Evolutionary conservation across 2,113 vertebrate species (phyloP).

Genomic region (Corydoras maculifer): DNA sequence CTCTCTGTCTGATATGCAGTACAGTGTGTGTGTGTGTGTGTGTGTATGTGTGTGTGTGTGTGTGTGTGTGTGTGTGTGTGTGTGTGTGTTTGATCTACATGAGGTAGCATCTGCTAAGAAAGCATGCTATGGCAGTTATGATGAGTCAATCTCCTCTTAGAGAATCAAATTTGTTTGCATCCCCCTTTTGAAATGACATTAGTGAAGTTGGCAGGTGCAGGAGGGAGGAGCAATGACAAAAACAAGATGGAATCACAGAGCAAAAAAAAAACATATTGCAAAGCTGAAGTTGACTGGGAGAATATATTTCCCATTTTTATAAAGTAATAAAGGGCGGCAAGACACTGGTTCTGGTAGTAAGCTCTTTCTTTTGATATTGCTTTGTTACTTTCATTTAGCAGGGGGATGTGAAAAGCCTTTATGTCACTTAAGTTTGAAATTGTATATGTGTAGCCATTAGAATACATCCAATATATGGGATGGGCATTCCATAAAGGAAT

Average conservation of each 20-base stretch:
- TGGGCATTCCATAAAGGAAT: too few relatives aligned
- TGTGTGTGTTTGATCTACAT: neutral
- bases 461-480: too few relatives aligned
- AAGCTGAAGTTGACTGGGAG: constrained; percentile 31
- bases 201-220: constrained; percentile 35
- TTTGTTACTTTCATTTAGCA: constrained; percentile 11
- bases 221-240: constrained; percentile 29
- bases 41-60: too few relatives aligned
- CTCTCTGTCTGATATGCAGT: too few relatives aligned
- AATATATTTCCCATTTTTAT: constrained; percentile 35
- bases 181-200: constrained; percentile 44
- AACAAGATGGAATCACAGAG: constrained; percentile 30
- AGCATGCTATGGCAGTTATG: constrained; percentile 43
- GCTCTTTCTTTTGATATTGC: neutral
- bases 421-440: too few relatives aligned
- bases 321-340: constrained; percentile 37
- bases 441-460: too few relatives aligned
- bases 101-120: constrained; percentile 39
- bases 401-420: constrained; percentile 23
- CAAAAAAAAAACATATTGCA: constrained; percentile 23
- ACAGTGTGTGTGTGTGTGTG: too few relatives aligned
- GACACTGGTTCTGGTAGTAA: constrained; percentile 16
- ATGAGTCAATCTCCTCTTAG: constrained; percentile 43
- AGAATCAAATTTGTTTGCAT: constrained; percentile 38
- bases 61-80: neutral